Percentiles rank a stretch among this genome's conserved stretches.
Conservation (phyloP, 2,888 invertebrate species). For the Drosophila atripex region DNA sequence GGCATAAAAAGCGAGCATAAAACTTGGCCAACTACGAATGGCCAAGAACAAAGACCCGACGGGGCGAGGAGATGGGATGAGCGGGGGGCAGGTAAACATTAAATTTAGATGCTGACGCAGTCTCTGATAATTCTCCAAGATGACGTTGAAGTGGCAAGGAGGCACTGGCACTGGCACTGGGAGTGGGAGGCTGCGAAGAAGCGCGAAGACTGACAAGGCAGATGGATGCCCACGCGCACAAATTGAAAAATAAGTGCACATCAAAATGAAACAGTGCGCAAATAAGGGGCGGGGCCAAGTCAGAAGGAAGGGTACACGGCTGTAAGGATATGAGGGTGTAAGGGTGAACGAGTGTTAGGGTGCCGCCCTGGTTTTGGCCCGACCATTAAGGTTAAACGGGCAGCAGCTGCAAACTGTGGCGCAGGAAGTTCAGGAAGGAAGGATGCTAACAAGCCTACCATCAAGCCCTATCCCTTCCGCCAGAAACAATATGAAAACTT, state of each 20-base stretch:
- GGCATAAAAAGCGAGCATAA: slow-evolving; percentile 59
- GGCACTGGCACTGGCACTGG: neutral
- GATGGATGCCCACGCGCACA: slow-evolving; percentile 53
- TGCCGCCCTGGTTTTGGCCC: slow-evolving; percentile 24
- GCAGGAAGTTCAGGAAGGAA: slow-evolving; percentile 45
- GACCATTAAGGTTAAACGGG: slow-evolving; percentile 52
- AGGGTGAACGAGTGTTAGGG: slow-evolving; percentile 7
- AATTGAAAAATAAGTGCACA: slow-evolving; percentile 66
- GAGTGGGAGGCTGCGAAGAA: slow-evolving; percentile 2
- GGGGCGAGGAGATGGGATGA: neutral
- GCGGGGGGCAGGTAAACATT: slow-evolving; percentile 20
- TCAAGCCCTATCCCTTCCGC: slow-evolving; percentile 37
- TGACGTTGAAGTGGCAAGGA: slow-evolving; percentile 41
- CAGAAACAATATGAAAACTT: slow-evolving; percentile 60
- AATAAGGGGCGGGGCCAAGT: slow-evolving; percentile 9
- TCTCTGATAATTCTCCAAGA: slow-evolving; percentile 47
- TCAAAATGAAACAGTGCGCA: slow-evolving; percentile 52
- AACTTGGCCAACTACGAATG: slow-evolving; percentile 50
- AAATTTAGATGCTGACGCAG: slow-evolving; percentile 47
- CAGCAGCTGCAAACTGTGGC: slow-evolving; percentile 51
- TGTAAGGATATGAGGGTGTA: neutral
- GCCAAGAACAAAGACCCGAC: slow-evolving; percentile 37
- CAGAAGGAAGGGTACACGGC: neutral
- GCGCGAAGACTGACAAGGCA: slow-evolving; percentile 30
- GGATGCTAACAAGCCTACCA: slow-evolving; percentile 54